A percentile compares a stretch with the other conserved stretches of the same genome.
phyloP scores from a whole-genome alignment of 1,140 invertebrate genomes.

The Lysiphlebus fabarum region DNA sequence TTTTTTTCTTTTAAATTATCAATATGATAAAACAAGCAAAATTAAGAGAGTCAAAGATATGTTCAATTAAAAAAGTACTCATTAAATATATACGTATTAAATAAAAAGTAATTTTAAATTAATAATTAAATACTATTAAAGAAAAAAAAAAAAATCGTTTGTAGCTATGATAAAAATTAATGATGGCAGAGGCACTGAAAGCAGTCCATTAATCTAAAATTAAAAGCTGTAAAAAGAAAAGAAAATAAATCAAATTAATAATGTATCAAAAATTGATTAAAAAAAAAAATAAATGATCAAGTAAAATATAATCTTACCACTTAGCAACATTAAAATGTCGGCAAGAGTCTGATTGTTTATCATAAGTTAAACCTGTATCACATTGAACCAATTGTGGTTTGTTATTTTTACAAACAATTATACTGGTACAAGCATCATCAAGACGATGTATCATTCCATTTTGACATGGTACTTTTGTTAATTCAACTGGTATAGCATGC shows the following conservation, averaged over 20 bases:
- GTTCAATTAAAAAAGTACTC: too few relatives aligned
- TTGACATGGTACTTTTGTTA: conserved; percentile 35
- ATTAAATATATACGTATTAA: too few relatives aligned
- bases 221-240: neutral
- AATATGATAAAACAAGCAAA: too few relatives aligned
- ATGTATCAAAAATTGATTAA: conserved; percentile 1
- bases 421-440: conserved; percentile 39
- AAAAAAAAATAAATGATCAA: neutral
- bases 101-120: too few relatives aligned
- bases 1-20: too few relatives aligned
- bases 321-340: conserved; percentile 37
- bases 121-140: too few relatives aligned
- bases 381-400: conserved; percentile 41
- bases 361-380: conserved; percentile 37
- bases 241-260: conserved; percentile 3
- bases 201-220: neutral
- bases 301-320: conserved; percentile 37
- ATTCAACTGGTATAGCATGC: conserved; percentile 33
- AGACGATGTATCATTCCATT: conserved; percentile 40
- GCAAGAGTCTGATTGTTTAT: conserved; percentile 40
- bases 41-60: too few relatives aligned
- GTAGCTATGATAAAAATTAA: too few relatives aligned
- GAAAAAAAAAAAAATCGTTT: too few relatives aligned
- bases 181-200: too few relatives aligned
- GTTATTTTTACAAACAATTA: conserved; percentile 41